Base-by-base conservation (phyloP, 2,113 vertebrate genomes). In the Cathartes aura region DNA sequence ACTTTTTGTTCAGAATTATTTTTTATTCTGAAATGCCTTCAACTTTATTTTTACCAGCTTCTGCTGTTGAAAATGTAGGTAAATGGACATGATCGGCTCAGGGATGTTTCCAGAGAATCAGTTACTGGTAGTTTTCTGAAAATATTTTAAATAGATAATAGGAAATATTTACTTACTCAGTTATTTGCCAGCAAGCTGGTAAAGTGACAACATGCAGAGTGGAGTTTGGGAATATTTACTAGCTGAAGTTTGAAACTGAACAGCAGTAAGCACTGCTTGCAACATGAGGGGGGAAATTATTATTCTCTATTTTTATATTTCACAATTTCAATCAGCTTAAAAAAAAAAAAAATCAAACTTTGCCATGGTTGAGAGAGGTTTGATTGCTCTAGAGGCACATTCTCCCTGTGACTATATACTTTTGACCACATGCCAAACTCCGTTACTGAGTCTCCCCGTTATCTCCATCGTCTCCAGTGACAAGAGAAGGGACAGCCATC, bases 361-460 rank as follows among this genome's bases (percentile, higher is more conserved):
- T 95, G 36, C n/a, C 10, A 18, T 0, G 1, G n/a, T 19, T 66
- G 50, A 73, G 24, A 55, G 32, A 62, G 50, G 47, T 42, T 42
- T 71, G 60, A 38, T 26, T 59, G 68, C 55, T 89, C 68, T 16
- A 32, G 42, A 67, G 50, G 9, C 53, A 23, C 36, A 10, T 23
- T 64, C 56, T 56, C 58, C 40, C 71, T 17, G 12, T 26, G 34
- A 21, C 59, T 36, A 2, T 2, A 11, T 38, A 8, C n/a, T 40
- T 58, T 38, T 75, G 64, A 63, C 43, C 29, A n/a, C 24, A 26
- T 8, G 68, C 64, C 85, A 92, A 38, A 19, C 23, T 50, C 29
- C 10, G 8, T 56, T 30, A 12, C 24, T 0, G 5, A n/a, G 9
- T 10, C 6, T 82, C 30, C 48, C 34, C 0, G 0, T 71, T 84